Evolutionary conservation across 2,113 vertebrate genomes (phyloP).

Genomic region (Promerops cafer): DNA sequence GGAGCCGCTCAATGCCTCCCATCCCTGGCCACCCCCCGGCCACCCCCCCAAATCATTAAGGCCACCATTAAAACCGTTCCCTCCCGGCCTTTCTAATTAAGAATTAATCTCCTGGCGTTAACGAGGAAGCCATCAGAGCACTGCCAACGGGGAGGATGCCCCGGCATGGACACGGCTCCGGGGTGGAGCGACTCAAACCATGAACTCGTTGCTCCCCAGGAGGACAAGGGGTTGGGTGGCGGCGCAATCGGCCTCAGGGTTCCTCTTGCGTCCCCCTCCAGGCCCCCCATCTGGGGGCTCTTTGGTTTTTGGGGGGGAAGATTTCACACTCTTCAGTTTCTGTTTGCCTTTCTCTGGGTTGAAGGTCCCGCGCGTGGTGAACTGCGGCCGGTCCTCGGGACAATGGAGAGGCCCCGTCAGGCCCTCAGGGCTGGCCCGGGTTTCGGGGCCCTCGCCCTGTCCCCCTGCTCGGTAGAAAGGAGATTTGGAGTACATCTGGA

Average conservation of each 20-base stretch:
- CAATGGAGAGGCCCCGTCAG: neutral
- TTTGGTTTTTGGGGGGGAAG: constrained; percentile 78
- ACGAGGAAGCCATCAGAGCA: neutral
- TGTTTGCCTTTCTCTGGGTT: constrained; percentile 91
- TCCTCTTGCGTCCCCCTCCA: constrained; percentile 61
- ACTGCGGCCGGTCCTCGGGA: constrained; percentile 80
- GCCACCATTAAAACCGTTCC: constrained; percentile 27
- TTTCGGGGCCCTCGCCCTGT: constrained; percentile 31
- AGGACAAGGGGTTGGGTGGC: constrained; percentile 78
- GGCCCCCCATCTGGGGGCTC: constrained; percentile 73
- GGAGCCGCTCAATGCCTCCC: neutral
- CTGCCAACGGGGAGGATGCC: neutral
- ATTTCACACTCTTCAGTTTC: constrained; percentile 86
- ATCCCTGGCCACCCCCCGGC: rapidly evolving
- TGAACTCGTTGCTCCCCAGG: constrained; percentile 92
- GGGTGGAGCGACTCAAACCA: constrained; percentile 81
- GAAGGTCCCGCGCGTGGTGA: constrained; percentile 90
- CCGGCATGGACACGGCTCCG: rapidly evolving
- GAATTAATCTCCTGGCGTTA: neutral
- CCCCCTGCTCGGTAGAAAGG: constrained; percentile 68
- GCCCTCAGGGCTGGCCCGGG: constrained; percentile 46
- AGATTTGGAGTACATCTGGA: constrained; percentile 87
- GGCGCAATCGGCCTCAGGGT: constrained; percentile 74
- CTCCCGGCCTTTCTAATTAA: neutral
- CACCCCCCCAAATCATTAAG: constrained; percentile 36